These are phyloP conservation scores for Pituophis catenifer DNA, from an alignment of 2,113 vertebrate species.

Conservation along the genomic window DNA sequence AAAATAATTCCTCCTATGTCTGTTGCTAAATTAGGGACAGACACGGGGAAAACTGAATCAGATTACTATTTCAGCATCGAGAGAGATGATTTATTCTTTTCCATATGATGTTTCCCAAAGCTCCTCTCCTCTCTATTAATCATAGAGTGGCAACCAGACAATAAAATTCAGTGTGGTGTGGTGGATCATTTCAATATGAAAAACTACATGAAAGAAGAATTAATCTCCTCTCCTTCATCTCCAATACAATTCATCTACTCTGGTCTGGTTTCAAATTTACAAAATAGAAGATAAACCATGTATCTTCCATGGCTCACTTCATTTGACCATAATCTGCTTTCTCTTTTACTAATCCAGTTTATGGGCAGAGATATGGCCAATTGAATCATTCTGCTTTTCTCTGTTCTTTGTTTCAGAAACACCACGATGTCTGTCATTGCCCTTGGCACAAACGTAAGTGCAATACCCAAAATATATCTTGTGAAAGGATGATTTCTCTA, in stretches of 20 bases:
- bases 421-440: constrained; percentile 70
- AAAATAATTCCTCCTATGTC: not conserved
- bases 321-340: not conserved
- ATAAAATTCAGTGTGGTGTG: not conserved
- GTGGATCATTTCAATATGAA: not conserved
- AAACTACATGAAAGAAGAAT: not conserved
- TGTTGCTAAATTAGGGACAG: not conserved
- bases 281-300: not conserved
- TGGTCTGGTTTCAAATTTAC: not conserved
- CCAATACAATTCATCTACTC: not conserved
- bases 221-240: not conserved
- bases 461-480: not conserved
- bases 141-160: not conserved
- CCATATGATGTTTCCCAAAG: not conserved
- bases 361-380: not conserved
- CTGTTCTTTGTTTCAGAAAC: constrained; percentile 70
- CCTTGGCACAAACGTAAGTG: constrained; percentile 77
- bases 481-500: not conserved
- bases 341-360: not conserved
- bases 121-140: not conserved
- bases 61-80: not conserved
- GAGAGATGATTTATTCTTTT: not conserved
- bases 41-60: not conserved
- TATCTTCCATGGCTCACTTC: not conserved
- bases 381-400: constrained; percentile 57